Conservation (phyloP, 2,888 invertebrate species). For the Sesia apiformis region DNA sequence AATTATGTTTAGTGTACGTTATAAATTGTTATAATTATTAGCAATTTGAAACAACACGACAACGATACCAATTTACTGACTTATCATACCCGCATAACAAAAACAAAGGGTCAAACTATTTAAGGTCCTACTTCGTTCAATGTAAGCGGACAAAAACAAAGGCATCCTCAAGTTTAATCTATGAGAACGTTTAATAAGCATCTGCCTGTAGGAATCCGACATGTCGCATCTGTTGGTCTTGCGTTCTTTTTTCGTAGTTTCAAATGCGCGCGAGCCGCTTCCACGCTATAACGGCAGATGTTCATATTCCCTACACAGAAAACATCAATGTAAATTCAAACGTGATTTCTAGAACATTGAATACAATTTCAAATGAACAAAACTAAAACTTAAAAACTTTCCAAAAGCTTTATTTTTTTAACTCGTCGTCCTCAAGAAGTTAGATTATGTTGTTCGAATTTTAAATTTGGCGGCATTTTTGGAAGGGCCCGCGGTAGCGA, state of each 20-base stretch:
- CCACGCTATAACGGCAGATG: slow-evolving; percentile 55
- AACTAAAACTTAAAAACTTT: slow-evolving; percentile 9
- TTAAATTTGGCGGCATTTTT: slow-evolving; percentile 57
- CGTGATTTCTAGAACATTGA: slow-evolving; percentile 17
- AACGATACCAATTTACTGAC: slow-evolving; percentile 37
- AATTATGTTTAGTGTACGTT: too few species aligned
- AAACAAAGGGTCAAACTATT: slow-evolving; percentile 49
- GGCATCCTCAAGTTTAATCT: slow-evolving; percentile 58
- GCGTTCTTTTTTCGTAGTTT: slow-evolving; percentile 58
- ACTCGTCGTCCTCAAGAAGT: slow-evolving; percentile 27
- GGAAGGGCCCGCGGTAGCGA: slow-evolving; percentile 46
- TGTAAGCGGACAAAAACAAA: slow-evolving; percentile 55
- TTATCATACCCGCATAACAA: slow-evolving; percentile 61
- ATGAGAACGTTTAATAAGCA: slow-evolving; percentile 69
- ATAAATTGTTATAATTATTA: too few species aligned
- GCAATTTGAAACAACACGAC: slow-evolving; percentile 1
- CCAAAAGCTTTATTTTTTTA: neutral
- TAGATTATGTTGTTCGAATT: slow-evolving; percentile 68
- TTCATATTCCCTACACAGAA: slow-evolving; percentile 20
- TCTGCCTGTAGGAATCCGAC: slow-evolving; percentile 68
- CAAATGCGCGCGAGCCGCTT: slow-evolving; percentile 62
- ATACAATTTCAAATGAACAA: slow-evolving; percentile 10
- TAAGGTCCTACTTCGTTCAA: slow-evolving; percentile 57
- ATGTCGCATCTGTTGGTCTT: slow-evolving; percentile 67
- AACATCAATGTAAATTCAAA: slow-evolving; percentile 15